A percentile compares a stretch with the other conserved stretches of the same genome.
Conservation (phyloP, 2,888 invertebrate species). For the Erynnis tages region DNA sequence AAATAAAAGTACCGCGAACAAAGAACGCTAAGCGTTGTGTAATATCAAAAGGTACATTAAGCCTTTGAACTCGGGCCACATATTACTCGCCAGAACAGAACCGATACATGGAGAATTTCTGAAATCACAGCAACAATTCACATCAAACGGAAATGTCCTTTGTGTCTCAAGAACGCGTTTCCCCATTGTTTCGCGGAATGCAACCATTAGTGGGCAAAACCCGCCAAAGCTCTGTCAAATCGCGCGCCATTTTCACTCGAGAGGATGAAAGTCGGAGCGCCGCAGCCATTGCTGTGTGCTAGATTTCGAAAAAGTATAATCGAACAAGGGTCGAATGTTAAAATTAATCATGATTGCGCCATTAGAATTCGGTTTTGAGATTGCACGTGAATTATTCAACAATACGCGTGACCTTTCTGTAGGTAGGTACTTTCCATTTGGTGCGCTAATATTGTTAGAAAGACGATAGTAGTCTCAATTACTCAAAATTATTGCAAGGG, state of each 20-base stretch:
- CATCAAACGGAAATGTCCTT: slow-evolving; percentile 71
- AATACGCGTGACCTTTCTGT: background rate
- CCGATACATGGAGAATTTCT: slow-evolving; percentile 36
- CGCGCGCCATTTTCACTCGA: slow-evolving; percentile 64
- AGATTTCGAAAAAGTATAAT: slow-evolving; percentile 31
- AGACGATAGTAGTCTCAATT: too few species aligned
- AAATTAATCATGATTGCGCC: slow-evolving; percentile 9
- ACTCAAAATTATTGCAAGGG: too few species aligned
- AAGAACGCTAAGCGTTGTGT: slow-evolving; percentile 27
- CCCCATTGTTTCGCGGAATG: slow-evolving; percentile 66
- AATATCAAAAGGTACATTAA: slow-evolving; percentile 37
- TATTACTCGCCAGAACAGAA: slow-evolving; percentile 24
- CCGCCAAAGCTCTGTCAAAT: slow-evolving; percentile 66
- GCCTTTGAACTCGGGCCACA: slow-evolving; percentile 27
- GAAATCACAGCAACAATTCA: slow-evolving; percentile 55
- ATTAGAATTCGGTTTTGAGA: slow-evolving; percentile 3
- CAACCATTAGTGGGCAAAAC: slow-evolving; percentile 70
- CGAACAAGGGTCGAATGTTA: slow-evolving; percentile 19
- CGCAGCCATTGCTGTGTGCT: slow-evolving; percentile 25
- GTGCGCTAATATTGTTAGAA: too few species aligned
- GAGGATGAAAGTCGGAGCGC: slow-evolving; percentile 41
- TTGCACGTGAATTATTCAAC: background rate
- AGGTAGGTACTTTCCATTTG: too few species aligned
- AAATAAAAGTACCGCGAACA: slow-evolving; percentile 12
- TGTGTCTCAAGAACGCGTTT: slow-evolving; percentile 62